Evolutionary conservation across 2,113 vertebrate genomes (phyloP).

Genomic region (Tapirus terrestris): DNA sequence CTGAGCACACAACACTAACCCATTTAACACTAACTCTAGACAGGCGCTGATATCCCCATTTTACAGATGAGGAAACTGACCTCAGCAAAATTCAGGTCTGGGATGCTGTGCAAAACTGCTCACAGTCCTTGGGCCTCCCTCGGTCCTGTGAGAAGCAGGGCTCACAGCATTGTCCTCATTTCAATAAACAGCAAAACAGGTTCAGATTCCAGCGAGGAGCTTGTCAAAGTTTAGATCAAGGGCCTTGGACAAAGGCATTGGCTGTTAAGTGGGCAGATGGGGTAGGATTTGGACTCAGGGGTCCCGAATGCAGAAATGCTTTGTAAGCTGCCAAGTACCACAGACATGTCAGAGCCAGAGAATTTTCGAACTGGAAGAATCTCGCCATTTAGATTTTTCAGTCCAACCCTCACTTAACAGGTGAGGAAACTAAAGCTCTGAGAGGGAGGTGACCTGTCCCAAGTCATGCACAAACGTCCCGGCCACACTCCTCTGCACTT

Average conservation of each 20-base stretch:
- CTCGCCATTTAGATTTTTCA: no score
- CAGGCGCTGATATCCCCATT: fast-evolving
- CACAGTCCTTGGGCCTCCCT: no score
- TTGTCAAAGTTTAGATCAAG: not conserved
- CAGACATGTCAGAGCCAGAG: fast-evolving
- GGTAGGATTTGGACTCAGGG: not conserved
- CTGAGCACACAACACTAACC: not conserved
- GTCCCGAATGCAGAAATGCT: not conserved
- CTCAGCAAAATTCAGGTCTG: not conserved
- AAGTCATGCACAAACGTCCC: not conserved
- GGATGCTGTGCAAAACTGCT: not conserved
- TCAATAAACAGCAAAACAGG: not conserved
- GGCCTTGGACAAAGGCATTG: not conserved
- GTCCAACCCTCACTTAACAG: not conserved
- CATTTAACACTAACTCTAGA: not conserved
- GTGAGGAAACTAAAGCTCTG: not conserved
- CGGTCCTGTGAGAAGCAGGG: not conserved
- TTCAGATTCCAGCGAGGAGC: not conserved
- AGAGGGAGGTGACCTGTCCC: not conserved
- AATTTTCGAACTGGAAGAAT: not conserved
- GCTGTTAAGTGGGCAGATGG: no score
- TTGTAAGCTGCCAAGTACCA: not conserved
- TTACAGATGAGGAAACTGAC: not conserved
- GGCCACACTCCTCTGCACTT: not conserved
- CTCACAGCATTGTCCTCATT: no score